Evolutionary conservation across 2,888 invertebrate genomes (phyloP), one percentile per base, ranked within the genome.

Genomic region (Micoletzkya japonica): DNA sequence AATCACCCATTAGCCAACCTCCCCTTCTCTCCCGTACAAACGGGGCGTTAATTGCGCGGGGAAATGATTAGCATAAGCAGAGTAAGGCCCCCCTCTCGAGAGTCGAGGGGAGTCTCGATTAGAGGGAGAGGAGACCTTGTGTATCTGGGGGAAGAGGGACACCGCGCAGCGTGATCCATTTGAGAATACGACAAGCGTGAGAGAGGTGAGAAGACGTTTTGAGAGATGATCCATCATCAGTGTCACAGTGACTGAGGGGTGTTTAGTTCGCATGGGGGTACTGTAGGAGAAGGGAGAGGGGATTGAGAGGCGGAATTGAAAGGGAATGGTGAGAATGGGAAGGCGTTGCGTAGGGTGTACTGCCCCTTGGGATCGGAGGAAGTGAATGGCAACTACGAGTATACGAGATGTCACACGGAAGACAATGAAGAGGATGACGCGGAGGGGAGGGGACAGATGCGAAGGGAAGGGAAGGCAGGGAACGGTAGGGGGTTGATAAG

Each of bases 1-100:
- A 36, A 32, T 4, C 52, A 4, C 50, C 52, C 50, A 64, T 64
- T 64, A 64, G 63, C 44, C 63, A 32, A 32, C n/a, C 17, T 26
- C 2, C 54, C 2, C 28, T n/a, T 32, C 57, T 26, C 7, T 14
- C 4, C 10, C 10, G 7, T n/a, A 57, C 17, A 57, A 14, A n/a
- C 28, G 57, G 14, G 7, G 54, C 64, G 54, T 37, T 66, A 54
- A 64, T 54, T 66, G 64, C 54, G 64, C 7, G 64, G 37, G 64
- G 26, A 66, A 66, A 66, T 66, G 64, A 66, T 66, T 66, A 66
- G 64, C 64, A 66, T 66, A 66, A 66, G 54, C 64, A 54, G 32
- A 37, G 54, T 36, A 54, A 36, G 30, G 28, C 54, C n/a, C n/a
- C 4, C 36, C 36, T 52, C 26, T 17, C 24, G 52, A n/a, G 50